Evolutionary conservation across 2,888 invertebrate species (phyloP), one percentile per base, ranked within the genome.

Genomic region (Acholoe squamosa): DNA sequence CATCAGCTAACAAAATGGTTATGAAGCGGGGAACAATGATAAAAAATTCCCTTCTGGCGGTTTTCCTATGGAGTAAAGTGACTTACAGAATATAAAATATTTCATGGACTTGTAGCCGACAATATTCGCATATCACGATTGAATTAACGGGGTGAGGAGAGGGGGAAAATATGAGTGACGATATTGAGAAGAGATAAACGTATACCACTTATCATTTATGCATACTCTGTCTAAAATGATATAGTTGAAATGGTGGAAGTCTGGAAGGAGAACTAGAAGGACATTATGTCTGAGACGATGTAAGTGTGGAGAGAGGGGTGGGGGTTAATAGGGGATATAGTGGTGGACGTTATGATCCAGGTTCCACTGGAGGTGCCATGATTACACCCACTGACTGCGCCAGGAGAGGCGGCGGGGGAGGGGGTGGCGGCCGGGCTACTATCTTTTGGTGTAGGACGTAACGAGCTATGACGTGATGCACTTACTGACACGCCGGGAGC

Each of bases 391-490:
- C 5, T 71, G 25, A 71, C 71, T 19, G 33, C 80, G 3, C 16
- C 80, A 43, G 34, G 80, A 14, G 80, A 19, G 34, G 80, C 5
- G 16, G 33, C 5, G 43, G 80, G 34, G 80, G 14, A 25, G 80
- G 19, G 33, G 16, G 33, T 12, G 80, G 80, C 33, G 76, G 43
- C 34, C 71, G 3, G 80, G 12, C 12, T 16, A 43, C 71, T 25
- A 43, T 22, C 80, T 80, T 80, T 80, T 16, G 80, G 34, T 80
- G 80, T 80, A 33, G 80, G 43, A 43, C 31, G 33, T 80, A 80
- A 80, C 80, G 80, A 80, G 80, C 34, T 43, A 43, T 33, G 80
- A 80, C 80, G 80, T 80, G 80, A 80, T 80, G 80, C 80, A 80
- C 80, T 80, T 80, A 80, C 80, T 80, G 80, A 80, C 80, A 80